Evolutionary conservation across 2,797 vertebrate genomes (phyloP).

Genomic region (Simalia tracyae): DNA sequence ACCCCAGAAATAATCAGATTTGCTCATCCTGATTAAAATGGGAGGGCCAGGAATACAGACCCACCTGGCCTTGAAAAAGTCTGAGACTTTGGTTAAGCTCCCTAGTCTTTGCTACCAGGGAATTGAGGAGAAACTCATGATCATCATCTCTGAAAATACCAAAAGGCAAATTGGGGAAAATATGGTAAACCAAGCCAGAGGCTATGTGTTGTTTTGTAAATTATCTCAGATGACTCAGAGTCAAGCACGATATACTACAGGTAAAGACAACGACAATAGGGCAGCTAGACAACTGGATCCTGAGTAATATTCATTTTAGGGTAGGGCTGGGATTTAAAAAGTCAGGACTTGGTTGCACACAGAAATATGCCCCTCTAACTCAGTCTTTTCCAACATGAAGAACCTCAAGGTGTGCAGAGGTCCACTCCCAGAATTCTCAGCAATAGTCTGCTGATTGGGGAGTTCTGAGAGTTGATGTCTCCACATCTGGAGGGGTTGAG

Average conservation of each 20-base stretch:
- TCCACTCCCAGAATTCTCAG: background rate
- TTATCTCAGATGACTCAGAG: background rate
- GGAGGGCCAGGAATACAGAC: background rate
- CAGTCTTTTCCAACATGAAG: background rate
- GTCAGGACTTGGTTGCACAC: background rate
- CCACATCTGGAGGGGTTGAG: background rate
- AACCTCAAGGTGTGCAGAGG: background rate
- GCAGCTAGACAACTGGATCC: background rate
- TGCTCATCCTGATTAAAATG: background rate
- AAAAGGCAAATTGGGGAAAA: background rate
- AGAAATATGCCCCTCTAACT: background rate
- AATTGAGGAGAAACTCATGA: background rate
- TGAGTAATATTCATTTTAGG: background rate
- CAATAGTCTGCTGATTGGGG: background rate
- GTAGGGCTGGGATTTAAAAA: background rate
- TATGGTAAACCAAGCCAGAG: background rate
- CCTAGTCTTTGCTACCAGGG: background rate
- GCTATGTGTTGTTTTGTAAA: background rate
- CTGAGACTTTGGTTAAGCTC: background rate
- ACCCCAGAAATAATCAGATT: background rate
- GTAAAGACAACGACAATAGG: background rate
- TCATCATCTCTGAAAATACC: background rate
- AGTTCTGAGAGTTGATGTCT: background rate
- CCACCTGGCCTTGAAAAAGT: background rate
- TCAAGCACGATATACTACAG: background rate